Base-by-base conservation (phyloP, 2,888 invertebrate genomes). In the Dynastes tityus region DNA sequence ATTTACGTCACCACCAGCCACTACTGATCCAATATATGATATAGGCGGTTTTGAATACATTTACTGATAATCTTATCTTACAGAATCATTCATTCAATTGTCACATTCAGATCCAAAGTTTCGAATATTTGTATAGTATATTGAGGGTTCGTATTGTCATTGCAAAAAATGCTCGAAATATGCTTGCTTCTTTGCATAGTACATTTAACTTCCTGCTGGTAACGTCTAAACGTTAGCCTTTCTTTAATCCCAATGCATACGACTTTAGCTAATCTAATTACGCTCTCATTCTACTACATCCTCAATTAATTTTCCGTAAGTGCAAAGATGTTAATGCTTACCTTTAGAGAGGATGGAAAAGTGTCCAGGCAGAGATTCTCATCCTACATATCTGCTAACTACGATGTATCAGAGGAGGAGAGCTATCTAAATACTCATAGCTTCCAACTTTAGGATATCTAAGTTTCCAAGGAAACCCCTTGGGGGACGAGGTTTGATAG, bases 231-330 rank as follows among this genome's bases (percentile, higher is more conserved):
- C 64, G 51, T 53, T 64, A 37, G 51, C 71, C 37, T 71, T 37
- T 55, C 71, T 55, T 71, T 32, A 37, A 55, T 55, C 55, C 71
- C 55, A n/a, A 55, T 61, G 58, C 61, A 22, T 11, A 61, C 11
- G 11, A 49, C 61, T 73, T 73, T 61, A 40, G 29, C 32, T 65
- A 67, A 76, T 76, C 67, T 55, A 76, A 67, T 76, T 53, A 67
- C 37, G 16, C 13, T 5, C 55, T n/a, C 55, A n/a, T 16, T 55
- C 65, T 27, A 29, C 53, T 27, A 67, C 53, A 67, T 65, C 65
- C 76, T 64, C 76, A 67, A 76, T 76, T 67, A 76, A 76, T 76
- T 76, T 76, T 67, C 67, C 27, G 67, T 40, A 65, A 32, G 22
- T n/a, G 67, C 68, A 58, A 76, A 76, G 76, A 68, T 67, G 58